These are phyloP conservation scores for Acromyrmex heyeri DNA, from an alignment of 1,140 invertebrate species.

Conservation along the genomic window DNA sequence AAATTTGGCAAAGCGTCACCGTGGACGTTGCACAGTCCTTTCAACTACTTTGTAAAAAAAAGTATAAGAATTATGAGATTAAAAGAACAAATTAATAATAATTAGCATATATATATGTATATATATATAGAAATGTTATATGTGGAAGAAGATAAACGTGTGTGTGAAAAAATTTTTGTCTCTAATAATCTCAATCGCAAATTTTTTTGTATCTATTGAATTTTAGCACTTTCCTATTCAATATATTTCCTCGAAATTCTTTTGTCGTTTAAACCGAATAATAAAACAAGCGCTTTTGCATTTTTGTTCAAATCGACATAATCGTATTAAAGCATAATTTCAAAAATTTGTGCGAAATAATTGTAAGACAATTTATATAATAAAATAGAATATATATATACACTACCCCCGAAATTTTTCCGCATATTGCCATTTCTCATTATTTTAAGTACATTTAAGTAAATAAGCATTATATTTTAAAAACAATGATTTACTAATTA, in stretches of 20 bases:
- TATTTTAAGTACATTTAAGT: too few species aligned
- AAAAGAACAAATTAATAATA: neutral
- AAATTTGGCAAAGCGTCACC: neutral
- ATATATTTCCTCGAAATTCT: neutral
- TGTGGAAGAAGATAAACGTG: neutral
- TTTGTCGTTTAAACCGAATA: neutral
- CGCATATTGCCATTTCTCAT: too few species aligned
- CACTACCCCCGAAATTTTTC: too few species aligned
- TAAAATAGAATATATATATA: neutral
- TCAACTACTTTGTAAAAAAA: slow-evolving; percentile 10
- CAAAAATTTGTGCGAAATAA: slow-evolving; percentile 1
- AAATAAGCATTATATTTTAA: too few species aligned
- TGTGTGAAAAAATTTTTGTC: neutral
- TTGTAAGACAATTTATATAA: neutral
- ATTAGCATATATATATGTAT: neutral
- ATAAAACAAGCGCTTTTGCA: neutral
- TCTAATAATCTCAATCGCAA: neutral
- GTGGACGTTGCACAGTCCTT: neutral
- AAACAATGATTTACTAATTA: too few species aligned
- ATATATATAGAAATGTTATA: neutral
- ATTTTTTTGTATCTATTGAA: neutral
- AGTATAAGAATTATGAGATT: neutral
- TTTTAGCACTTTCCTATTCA: neutral
- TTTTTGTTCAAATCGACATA: neutral
- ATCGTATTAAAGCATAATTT: slow-evolving; percentile 1